A percentile compares a stretch with the other conserved stretches of the same genome.
Conservation (phyloP, 2,888 invertebrate species). For the Punctoribates punctum region DNA sequence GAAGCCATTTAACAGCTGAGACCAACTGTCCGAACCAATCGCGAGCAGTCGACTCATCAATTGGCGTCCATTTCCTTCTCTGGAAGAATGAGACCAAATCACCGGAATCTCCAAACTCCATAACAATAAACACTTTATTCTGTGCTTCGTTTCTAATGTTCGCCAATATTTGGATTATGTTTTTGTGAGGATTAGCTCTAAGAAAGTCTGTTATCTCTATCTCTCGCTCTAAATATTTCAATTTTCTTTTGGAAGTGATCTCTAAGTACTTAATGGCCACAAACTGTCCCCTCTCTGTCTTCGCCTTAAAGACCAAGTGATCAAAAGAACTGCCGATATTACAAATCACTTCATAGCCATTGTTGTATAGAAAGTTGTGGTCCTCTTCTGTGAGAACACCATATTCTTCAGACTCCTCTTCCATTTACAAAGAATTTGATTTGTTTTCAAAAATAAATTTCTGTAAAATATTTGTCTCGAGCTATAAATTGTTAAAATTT, state of each 20-base stretch:
- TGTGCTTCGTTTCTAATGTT: not conserved
- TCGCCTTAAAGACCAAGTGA: not conserved
- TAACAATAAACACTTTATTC: not conserved
- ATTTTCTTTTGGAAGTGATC: not conserved
- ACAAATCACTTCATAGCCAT: not conserved
- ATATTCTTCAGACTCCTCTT: no score
- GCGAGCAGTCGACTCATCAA: not conserved
- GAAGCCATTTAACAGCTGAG: not conserved
- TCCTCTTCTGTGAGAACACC: not conserved
- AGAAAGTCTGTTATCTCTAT: conserved; percentile 5
- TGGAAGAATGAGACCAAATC: not conserved
- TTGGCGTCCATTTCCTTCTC: not conserved
- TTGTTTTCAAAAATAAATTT: no score
- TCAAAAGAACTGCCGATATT: conserved; percentile 14
- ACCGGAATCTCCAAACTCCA: not conserved
- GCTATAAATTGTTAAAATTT: no score
- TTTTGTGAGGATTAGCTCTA: conserved; percentile 1
- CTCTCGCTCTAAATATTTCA: conserved; percentile 6
- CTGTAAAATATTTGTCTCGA: no score
- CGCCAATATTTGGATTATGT: not conserved
- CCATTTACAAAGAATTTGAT: no score
- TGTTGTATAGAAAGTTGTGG: not conserved
- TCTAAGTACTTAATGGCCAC: conserved; percentile 9
- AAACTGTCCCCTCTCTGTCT: not conserved
- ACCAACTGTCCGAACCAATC: not conserved